Evolutionary conservation across 2,113 vertebrate genomes (phyloP), one percentile per base, ranked within the genome.

Genomic region (Phalacrocorax aristotelis): DNA sequence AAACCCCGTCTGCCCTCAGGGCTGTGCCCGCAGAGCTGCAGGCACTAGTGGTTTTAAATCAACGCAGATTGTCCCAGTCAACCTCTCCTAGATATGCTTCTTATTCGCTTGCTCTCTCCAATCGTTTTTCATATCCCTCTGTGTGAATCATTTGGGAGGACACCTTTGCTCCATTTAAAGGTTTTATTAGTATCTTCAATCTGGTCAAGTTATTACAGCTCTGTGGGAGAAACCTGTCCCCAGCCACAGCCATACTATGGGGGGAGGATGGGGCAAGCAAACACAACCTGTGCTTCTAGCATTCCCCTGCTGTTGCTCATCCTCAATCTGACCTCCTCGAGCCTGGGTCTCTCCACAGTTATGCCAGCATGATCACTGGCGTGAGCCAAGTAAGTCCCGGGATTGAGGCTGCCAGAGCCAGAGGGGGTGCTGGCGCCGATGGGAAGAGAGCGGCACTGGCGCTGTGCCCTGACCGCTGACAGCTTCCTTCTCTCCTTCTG

Each of bases 161-260:
- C 36, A 22, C 70, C 48, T 78, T 58, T 68, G 89, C 57, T 87
- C 61, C 48, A 18, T 72, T 93, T 88, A 62, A 79, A 58, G 65
- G 23, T 90, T 93, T 95, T 88, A 70, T 87, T 54, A 62, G 69
- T 36, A n/a, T 54, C 70, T 58, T 85, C 54, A 82, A 57, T 83
- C 76, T 83, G 57, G 38, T 32, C 1, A 9, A 89, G 76, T 55
- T 91, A 40, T 46, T 89, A 52, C 61, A 79, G 80, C 21, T 93
- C 51, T 62, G 55, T 57, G 80, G 65, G 70, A 93, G 76, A 49
- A 76, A 46, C 0, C 0, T 66, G 61, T 78, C 57, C 26, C 25
- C 0, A 4, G 72, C 22, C 22, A 40, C 52, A 44, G 66, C 27
- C 0, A 3, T 27, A 7, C 44, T 11, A 1, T 9, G 54, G 58